These are phyloP conservation scores for Pseudochaenichthys georgianus DNA, from an alignment of 2,797 vertebrate genomes.

Conservation along the genomic window DNA sequence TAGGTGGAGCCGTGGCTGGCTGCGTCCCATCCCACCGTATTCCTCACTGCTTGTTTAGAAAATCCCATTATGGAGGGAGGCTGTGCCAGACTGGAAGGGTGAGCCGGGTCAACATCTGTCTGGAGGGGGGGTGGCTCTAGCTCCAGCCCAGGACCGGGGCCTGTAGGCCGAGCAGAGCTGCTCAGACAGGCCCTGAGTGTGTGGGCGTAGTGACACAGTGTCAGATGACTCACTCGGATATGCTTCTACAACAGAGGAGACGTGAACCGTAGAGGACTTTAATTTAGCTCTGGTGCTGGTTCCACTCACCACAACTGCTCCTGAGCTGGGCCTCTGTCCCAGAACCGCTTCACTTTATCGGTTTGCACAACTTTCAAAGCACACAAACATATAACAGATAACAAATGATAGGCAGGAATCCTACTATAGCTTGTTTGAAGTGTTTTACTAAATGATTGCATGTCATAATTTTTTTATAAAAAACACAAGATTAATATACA, in stretches of 20 bases:
- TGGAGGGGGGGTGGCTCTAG: constrained; percentile 62
- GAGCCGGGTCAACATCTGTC: constrained; percentile 84
- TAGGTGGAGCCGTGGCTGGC: constrained; percentile 76
- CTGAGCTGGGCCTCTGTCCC: constrained; percentile 11
- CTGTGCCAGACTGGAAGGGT: constrained; percentile 81
- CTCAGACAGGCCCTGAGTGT: constrained; percentile 72
- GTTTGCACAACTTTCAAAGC: no score
- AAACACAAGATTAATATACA: no score
- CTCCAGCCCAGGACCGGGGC: constrained; percentile 53
- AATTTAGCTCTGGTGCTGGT: constrained; percentile 42
- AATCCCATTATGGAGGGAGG: constrained; percentile 81
- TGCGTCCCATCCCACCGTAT: constrained; percentile 63
- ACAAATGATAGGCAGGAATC: no score
- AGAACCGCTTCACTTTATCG: constrained; percentile 1
- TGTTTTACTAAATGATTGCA: no score
- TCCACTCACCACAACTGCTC: constrained; percentile 37
- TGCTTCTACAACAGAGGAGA: constrained; percentile 56
- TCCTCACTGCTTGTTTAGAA: constrained; percentile 82
- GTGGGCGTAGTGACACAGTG: constrained; percentile 76
- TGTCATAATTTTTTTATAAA: no score
- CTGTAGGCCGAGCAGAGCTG: constrained; percentile 61
- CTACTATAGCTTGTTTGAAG: no score
- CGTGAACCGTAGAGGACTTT: constrained; percentile 45
- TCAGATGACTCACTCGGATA: constrained; percentile 76
- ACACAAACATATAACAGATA: no score